phyloP scores from a whole-genome alignment of 1,140 invertebrate genomes.

The Whitmania pigra region DNA sequence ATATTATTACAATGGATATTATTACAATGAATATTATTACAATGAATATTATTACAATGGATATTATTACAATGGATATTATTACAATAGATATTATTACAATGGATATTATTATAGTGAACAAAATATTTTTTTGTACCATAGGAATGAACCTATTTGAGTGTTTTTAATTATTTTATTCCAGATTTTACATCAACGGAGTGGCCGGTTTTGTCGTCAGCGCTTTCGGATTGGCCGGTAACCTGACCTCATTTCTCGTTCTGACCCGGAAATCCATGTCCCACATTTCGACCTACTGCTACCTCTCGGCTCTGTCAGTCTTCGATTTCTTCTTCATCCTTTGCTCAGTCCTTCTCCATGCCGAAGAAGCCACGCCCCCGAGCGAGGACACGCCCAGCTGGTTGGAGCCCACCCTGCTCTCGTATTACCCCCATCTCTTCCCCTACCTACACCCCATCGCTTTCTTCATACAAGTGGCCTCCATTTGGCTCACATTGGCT shows the following conservation, averaged over 20 bases:
- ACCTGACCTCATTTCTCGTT: conserved; percentile 38
- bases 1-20: no score
- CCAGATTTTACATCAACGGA: conserved; percentile 38
- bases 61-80: no score
- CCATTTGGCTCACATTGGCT: conserved; percentile 41
- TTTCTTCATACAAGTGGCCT: conserved; percentile 37
- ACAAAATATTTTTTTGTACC: no score
- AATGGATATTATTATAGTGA: no score
- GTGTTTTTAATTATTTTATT: background rate
- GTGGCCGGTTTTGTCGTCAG: conserved; percentile 36
- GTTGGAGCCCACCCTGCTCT: conserved; percentile 26
- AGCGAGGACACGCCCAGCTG: conserved; percentile 21
- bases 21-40: no score
- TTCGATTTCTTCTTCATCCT: conserved; percentile 38
- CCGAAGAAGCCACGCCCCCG: conserved; percentile 33
- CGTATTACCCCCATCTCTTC: conserved; percentile 34
- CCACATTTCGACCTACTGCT: conserved; percentile 38
- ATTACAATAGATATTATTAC: no score
- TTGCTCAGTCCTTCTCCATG: conserved; percentile 31
- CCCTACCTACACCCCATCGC: conserved; percentile 36
- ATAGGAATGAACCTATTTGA: no score
- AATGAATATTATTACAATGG: no score
- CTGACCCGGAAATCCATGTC: conserved; percentile 35
- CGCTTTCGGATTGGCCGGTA: conserved; percentile 37
- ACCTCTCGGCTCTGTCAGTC: conserved; percentile 37